Conservation (phyloP, 2,888 invertebrate species). For the Loripinus fragilis region DNA sequence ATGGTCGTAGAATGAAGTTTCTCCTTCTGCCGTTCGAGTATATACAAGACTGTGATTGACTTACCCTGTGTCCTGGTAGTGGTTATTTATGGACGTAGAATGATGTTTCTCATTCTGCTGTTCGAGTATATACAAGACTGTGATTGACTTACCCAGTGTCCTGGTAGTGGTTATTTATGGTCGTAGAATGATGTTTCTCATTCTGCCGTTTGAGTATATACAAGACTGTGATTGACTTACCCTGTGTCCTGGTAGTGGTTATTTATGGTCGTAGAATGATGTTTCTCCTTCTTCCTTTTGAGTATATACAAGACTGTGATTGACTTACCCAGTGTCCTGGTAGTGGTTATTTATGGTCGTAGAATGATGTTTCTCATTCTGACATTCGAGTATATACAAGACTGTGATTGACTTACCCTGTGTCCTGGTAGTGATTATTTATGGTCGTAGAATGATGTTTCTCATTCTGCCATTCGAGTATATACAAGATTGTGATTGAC, state of each 20-base stretch:
- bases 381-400: constrained; percentile 92
- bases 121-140: constrained; percentile 95
- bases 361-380: constrained; percentile 53
- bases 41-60: constrained; percentile 96
- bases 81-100: constrained; percentile 41
- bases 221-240: constrained; percentile 92
- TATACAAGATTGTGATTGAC: constrained; percentile 96
- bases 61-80: constrained; percentile 20
- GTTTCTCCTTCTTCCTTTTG: constrained; percentile 85
- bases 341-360: constrained; percentile 45
- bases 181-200: constrained; percentile 34
- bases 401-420: constrained; percentile 90
- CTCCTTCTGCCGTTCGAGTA: constrained; percentile 87
- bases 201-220: constrained; percentile 91
- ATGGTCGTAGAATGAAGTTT: constrained; percentile 32
- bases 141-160: constrained; percentile 87
- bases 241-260: constrained; percentile 32
- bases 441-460: constrained; percentile 33
- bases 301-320: constrained; percentile 96
- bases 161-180: constrained; percentile 42
- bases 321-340: constrained; percentile 5
- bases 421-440: constrained; percentile 36
- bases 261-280: constrained; percentile 32
- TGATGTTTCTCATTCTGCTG: constrained; percentile 60
- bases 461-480: constrained; percentile 87